Evolutionary conservation across 2,797 vertebrate species (phyloP).

Genomic region (Sebastes miniatus): DNA sequence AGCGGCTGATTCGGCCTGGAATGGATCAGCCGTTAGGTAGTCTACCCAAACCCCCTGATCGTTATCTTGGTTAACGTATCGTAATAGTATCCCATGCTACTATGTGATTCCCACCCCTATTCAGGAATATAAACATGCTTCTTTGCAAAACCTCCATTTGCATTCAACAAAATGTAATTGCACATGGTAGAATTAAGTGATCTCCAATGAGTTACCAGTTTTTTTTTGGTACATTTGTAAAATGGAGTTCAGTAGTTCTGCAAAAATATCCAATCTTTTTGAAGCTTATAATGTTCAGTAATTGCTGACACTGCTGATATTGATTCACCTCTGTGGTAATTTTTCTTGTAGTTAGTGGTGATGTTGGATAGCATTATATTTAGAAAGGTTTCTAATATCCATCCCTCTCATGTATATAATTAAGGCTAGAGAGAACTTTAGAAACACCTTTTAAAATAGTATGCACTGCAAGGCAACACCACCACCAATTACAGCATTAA

Average conservation of each 20-base stretch:
- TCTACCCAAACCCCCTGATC: no score
- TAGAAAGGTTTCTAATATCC: background rate
- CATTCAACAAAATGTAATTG: background rate
- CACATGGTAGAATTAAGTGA: background rate
- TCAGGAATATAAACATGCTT: background rate
- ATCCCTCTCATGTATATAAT: background rate
- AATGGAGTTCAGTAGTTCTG: background rate
- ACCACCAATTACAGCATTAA: background rate
- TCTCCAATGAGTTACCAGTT: background rate
- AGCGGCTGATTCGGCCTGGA: fast-evolving
- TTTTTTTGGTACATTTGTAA: background rate
- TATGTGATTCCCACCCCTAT: no score
- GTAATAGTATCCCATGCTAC: no score
- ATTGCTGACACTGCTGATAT: background rate
- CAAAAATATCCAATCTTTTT: background rate
- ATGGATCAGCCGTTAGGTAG: fast-evolving
- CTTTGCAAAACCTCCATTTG: background rate
- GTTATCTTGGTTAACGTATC: no score
- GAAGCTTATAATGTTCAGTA: background rate
- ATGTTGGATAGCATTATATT: background rate
- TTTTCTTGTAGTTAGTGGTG: background rate
- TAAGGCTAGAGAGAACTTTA: background rate
- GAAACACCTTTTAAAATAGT: background rate
- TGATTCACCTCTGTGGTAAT: background rate
- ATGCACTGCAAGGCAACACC: background rate